These are phyloP conservation scores for Spodoptera frugiperda DNA, from an alignment of 1,140 invertebrate species.

Conservation along the genomic window DNA sequence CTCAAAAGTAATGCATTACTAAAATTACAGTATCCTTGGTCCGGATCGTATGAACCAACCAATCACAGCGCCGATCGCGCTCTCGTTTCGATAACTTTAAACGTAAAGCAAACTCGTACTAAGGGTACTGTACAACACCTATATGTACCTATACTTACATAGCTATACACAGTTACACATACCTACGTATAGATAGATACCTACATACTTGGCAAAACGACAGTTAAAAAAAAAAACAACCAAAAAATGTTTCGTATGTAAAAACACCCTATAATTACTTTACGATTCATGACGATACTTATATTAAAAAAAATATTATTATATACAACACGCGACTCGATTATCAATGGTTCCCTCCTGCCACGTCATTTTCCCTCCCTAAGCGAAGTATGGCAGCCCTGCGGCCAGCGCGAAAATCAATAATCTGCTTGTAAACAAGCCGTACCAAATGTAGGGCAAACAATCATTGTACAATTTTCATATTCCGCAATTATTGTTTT, in stretches of 20 bases:
- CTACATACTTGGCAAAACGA: too few species aligned
- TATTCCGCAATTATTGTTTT: constrained; percentile 61
- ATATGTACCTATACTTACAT: too few species aligned
- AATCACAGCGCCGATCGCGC: too few species aligned
- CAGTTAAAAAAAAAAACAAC: too few species aligned
- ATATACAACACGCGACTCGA: neutral
- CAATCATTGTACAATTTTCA: constrained; percentile 62
- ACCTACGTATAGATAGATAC: too few species aligned
- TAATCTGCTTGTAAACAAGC: constrained; percentile 84
- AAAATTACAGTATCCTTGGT: too few species aligned
- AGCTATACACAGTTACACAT: too few species aligned
- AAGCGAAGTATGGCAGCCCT: constrained; percentile 56
- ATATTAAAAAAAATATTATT: constrained; percentile 2
- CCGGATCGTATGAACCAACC: too few species aligned
- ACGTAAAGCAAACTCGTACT: too few species aligned
- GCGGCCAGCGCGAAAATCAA: constrained; percentile 74
- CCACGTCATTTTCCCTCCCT: constrained; percentile 32
- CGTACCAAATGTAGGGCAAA: constrained; percentile 64
- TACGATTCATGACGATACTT: neutral
- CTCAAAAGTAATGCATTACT: too few species aligned
- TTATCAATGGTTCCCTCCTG: neutral
- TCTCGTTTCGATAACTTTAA: too few species aligned
- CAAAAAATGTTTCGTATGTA: neutral
- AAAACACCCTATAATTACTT: neutral
- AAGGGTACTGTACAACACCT: too few species aligned